phyloP scores from a whole-genome alignment of 2,797 vertebrate species.

The Holocentrus rufus region DNA sequence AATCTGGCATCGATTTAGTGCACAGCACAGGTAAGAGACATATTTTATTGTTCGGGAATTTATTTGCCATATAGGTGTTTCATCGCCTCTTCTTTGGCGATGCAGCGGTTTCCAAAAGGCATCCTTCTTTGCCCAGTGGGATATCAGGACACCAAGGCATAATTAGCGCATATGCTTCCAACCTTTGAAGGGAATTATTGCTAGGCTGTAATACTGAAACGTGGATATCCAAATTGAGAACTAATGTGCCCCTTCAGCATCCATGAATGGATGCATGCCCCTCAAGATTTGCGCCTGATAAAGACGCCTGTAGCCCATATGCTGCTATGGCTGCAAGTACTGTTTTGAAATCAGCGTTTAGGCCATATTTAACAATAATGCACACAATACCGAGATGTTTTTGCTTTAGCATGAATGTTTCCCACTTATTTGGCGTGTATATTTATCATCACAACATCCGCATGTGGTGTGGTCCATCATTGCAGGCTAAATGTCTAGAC shows the following conservation, averaged over 20 bases:
- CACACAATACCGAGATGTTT: conserved; percentile 30
- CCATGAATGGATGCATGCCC: conserved; percentile 47
- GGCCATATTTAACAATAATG: conserved; percentile 46
- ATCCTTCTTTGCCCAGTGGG: conserved; percentile 47
- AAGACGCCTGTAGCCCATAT: conserved; percentile 67
- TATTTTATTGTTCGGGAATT: conserved; percentile 46
- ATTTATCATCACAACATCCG: conserved; percentile 42
- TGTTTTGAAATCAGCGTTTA: conserved; percentile 45
- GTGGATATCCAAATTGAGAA: conserved; percentile 68
- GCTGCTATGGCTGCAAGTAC: conserved; percentile 54
- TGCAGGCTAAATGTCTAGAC: conserved; percentile 27
- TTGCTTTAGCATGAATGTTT: conserved; percentile 21
- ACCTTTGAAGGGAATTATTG: conserved; percentile 41
- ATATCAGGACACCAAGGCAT: conserved; percentile 56
- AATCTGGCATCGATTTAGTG: conserved; percentile 85
- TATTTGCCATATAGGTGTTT: background rate
- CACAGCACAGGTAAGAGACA: conserved; percentile 87
- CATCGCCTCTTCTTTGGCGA: conserved; percentile 28
- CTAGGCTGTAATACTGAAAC: conserved; percentile 38
- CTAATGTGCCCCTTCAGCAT: conserved; percentile 61
- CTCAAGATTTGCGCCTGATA: conserved; percentile 42
- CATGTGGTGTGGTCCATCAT: conserved; percentile 49
- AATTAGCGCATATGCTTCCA: conserved; percentile 65
- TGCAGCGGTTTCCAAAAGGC: conserved; percentile 46
- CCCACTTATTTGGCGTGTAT: background rate